Evolutionary conservation across 2,888 invertebrate species (phyloP).

Genomic region (Sericinus montela): DNA sequence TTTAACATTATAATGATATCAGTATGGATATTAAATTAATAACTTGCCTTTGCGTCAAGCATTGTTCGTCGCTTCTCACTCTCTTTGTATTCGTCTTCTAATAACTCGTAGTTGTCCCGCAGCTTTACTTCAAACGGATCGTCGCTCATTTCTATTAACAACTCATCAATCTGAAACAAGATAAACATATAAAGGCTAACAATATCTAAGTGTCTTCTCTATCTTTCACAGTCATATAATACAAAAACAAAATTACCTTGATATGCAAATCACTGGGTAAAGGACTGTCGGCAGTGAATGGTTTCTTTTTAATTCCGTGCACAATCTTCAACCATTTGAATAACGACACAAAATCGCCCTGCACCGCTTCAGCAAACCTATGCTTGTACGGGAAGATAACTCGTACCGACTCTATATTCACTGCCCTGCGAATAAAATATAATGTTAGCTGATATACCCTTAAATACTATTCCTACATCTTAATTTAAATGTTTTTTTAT

Average conservation of each 20-base stretch:
- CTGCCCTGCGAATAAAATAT: slow-evolving; percentile 56
- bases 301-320: slow-evolving; percentile 84
- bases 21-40: too few relatives aligned
- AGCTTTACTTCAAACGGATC: slow-evolving; percentile 99
- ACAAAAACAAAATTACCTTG: slow-evolving; percentile 76
- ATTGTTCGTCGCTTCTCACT: slow-evolving; percentile 92
- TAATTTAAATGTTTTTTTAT: too few relatives aligned
- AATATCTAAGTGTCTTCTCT: too few relatives aligned
- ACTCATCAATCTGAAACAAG: slow-evolving; percentile 85
- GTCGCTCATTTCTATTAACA: slow-evolving; percentile 95
- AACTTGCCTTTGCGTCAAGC: slow-evolving; percentile 88
- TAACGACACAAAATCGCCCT: slow-evolving; percentile 92
- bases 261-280: slow-evolving; percentile 94
- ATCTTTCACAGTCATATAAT: too few relatives aligned
- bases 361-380: slow-evolving; percentile 91
- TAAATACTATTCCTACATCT: too few relatives aligned
- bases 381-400: slow-evolving; percentile 92
- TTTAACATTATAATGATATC: too few relatives aligned
- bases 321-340: slow-evolving; percentile 96
- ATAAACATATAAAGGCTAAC: too few relatives aligned
- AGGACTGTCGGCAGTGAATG: slow-evolving; percentile 83
- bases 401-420: slow-evolving; percentile 82
- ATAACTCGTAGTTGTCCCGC: slow-evolving; percentile 95
- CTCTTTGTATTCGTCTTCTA: slow-evolving; percentile 97
- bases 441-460: too few relatives aligned